phyloP scores from a whole-genome alignment of 1,140 invertebrate species.

The Drosophila trapezifrons region DNA sequence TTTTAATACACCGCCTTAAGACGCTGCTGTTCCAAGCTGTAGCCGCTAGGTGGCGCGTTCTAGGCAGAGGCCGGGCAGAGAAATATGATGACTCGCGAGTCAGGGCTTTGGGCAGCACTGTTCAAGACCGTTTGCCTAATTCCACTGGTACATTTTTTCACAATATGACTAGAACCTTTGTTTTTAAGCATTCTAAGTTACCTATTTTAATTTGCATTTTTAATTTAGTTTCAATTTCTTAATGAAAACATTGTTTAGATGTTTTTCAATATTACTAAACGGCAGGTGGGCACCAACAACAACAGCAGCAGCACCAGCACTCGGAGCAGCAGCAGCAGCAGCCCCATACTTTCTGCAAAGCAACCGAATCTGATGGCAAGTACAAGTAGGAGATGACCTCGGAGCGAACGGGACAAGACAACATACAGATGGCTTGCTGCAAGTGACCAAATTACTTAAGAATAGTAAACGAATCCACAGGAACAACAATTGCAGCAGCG shows the following conservation, averaged over 20 bases:
- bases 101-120: too few species aligned
- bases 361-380: slow-evolving; percentile 59
- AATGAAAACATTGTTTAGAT: slow-evolving; percentile 76
- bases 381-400: slow-evolving; percentile 53
- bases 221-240: slow-evolving; percentile 54
- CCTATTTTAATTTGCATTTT: slow-evolving; percentile 23
- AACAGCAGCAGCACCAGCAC: slow-evolving; percentile 38
- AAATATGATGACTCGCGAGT: too few species aligned
- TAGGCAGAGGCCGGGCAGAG: too few species aligned
- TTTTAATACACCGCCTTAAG: too few species aligned
- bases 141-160: not conserved
- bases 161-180: not conserved
- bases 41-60: too few species aligned
- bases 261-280: slow-evolving; percentile 77
- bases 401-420: slow-evolving; percentile 26
- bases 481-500: slow-evolving; percentile 53
- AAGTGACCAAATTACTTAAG: slow-evolving; percentile 76
- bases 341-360: slow-evolving; percentile 37
- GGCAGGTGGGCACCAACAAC: slow-evolving; percentile 61
- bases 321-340: slow-evolving; percentile 42
- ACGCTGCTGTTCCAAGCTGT: too few species aligned
- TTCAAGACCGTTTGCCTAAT: too few species aligned
- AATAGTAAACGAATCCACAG: slow-evolving; percentile 57
- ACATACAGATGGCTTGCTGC: slow-evolving; percentile 26
- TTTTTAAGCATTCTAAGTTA: not conserved